Base-by-base conservation (phyloP, 2,113 vertebrate species). In the Amblyopsis rosae region DNA sequence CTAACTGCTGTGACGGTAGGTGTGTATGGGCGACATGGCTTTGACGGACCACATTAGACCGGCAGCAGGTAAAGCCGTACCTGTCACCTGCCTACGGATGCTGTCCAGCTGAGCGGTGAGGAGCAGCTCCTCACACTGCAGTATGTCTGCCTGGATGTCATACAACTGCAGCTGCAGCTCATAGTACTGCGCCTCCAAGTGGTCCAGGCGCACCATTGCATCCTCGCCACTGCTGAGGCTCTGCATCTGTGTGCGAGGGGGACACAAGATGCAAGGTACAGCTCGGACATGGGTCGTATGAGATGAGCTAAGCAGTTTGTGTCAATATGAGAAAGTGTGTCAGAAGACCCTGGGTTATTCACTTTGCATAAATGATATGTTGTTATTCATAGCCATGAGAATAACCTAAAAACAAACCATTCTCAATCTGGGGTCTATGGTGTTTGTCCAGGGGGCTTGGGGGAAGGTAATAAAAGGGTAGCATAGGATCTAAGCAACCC, bases 111-210 rank as follows among this genome's bases (percentile, higher is more conserved):
- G 96, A 47, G 96, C 96, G 10, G 95, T 97, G 82, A 99, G 93
- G 3, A 99, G 88, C 69, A 98, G 89, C 89, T 99, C 98, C 90
- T 99, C 97, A 85, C 94, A 96, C 90, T 98, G 97, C 53, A 99
- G 89, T 82, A 98, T 96, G 88, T 99, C 97, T 17, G 96, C 96
- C 87, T 99, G 97, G 50, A 98, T 96, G 93, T 98, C 96, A 72
- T 98, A 99, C 8, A 99, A 92, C 68, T 97, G 97, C 76, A 99
- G 94, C 83, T 99, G 97, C 26, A 98, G 90, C 75, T 95, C 94
- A 33, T 99, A 99, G 90, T 98, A 99, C 83, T 95, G 94, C 13
- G 94, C 90, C 92, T 99, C 98, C 88, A 99, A 92, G 80, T 94
- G 92, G 85, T 98, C 96, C 83, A 99, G 82, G 49, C 92, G 94